These are phyloP conservation scores for Drosophila mimica DNA, from an alignment of 2,888 invertebrate genomes.

Conservation along the genomic window DNA sequence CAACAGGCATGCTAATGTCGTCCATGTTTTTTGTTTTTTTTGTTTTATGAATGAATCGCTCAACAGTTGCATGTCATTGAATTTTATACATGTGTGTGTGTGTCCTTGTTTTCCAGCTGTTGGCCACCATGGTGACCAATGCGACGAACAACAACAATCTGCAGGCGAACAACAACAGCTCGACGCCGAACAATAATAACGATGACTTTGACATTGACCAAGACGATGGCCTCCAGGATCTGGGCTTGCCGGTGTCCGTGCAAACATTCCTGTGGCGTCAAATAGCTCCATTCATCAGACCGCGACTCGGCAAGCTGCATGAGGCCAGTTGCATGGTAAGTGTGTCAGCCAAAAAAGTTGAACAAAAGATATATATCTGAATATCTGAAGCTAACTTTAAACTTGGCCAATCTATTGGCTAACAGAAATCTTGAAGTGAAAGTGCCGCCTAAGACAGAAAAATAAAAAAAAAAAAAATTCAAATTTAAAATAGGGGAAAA, in stretches of 20 bases:
- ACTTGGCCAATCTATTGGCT: background rate
- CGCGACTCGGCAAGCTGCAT: conserved; percentile 97
- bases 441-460: conserved; percentile 28
- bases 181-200: conserved; percentile 77
- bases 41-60: conserved; percentile 54
- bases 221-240: conserved; percentile 90
- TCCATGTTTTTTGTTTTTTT: background rate
- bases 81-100: conserved; percentile 12
- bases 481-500: conserved; percentile 19
- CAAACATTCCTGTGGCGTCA: conserved; percentile 99
- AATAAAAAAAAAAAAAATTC: background rate
- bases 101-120: conserved; percentile 57
- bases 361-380: background rate
- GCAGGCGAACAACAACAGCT: conserved; percentile 75
- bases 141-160: conserved; percentile 72
- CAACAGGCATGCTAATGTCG: conserved; percentile 21
- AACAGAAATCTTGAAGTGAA: conserved; percentile 15
- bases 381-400: conserved; percentile 1
- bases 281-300: conserved; percentile 98
- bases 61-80: conserved; percentile 62
- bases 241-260: conserved; percentile 95
- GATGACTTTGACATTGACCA: conserved; percentile 84
- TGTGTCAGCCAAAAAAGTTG: conserved; percentile 49
- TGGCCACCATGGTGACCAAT: conserved; percentile 77
- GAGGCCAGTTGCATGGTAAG: conserved; percentile 99